phyloP scores from a whole-genome alignment of 2,888 invertebrate species.

The Patella ulyssiponensis region DNA sequence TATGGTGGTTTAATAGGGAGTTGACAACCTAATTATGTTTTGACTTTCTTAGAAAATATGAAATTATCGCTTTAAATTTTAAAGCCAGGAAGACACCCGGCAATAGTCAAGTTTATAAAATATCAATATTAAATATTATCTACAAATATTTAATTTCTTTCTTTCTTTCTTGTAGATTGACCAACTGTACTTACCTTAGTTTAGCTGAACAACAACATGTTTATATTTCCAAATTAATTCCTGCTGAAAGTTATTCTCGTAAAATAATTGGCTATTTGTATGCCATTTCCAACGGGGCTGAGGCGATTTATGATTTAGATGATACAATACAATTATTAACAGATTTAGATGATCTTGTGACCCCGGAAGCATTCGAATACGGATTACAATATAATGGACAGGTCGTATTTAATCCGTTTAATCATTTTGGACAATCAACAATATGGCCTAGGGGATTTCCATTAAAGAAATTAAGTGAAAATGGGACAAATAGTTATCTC shows the following conservation, averaged over 20 bases:
- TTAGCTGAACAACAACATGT: constrained; percentile 9
- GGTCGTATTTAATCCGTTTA: constrained; percentile 8
- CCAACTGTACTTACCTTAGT: constrained; percentile 25
- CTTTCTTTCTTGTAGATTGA: constrained; percentile 17
- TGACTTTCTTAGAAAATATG: too few relatives aligned
- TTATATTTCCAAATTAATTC: neutral
- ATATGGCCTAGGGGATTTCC: neutral
- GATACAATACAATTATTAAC: constrained; percentile 24
- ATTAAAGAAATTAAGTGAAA: neutral
- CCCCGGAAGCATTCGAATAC: neutral
- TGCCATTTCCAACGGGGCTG: constrained; percentile 27
- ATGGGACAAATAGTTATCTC: constrained; percentile 24
- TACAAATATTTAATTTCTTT: neutral
- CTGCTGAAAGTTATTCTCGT: constrained; percentile 21
- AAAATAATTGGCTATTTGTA: constrained; percentile 29
- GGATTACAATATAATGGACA: constrained; percentile 19
- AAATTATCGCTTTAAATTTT: too few relatives aligned
- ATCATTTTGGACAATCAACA: neutral
- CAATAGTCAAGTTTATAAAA: neutral
- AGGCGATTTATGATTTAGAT: constrained; percentile 31
- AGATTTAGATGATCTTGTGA: constrained; percentile 20
- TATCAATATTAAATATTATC: neutral
- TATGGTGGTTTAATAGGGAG: too few relatives aligned
- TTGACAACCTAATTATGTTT: too few relatives aligned
- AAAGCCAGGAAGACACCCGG: neutral